A percentile compares a stretch with the other conserved stretches of the same genome.
Conservation (phyloP, 37 sponge, comb jelly and placozoan genomes). For the Oopsacas minuta region DNA sequence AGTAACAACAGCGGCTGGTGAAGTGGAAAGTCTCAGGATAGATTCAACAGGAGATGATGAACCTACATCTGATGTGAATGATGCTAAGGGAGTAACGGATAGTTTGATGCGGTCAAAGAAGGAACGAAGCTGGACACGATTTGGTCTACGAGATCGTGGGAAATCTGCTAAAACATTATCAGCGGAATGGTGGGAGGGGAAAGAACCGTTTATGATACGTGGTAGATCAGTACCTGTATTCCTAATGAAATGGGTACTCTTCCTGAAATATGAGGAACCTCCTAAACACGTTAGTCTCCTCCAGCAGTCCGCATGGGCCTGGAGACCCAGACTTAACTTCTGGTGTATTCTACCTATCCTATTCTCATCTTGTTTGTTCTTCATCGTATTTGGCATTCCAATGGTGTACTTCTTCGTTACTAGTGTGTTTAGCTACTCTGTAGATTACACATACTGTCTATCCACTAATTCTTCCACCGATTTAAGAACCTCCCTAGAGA, state of each 20-base stretch:
- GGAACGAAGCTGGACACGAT: not conserved
- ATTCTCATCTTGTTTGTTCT: not conserved
- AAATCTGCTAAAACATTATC: not conserved
- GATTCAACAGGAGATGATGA: not conserved
- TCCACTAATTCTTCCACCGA: not conserved
- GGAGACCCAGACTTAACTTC: not conserved
- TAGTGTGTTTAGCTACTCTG: not conserved
- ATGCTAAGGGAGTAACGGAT: not conserved
- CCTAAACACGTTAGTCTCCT: not conserved
- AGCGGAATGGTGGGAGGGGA: conserved; percentile 3
- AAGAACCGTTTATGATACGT: not conserved
- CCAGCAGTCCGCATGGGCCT: not conserved
- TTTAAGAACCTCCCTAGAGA: not conserved
- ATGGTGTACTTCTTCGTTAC: not conserved
- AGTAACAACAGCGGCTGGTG: not conserved
- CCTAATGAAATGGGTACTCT: not conserved
- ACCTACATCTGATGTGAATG: not conserved
- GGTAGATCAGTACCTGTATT: not conserved
- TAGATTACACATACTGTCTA: not conserved
- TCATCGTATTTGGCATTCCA: not conserved
- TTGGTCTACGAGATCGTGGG: not conserved
- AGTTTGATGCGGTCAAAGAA: not conserved
- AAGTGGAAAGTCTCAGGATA: not conserved
- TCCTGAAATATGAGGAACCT: not conserved
- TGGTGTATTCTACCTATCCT: conserved; percentile 7